Base-by-base conservation (phyloP, 2,113 vertebrate species). In the Poecilia latipinna region DNA sequence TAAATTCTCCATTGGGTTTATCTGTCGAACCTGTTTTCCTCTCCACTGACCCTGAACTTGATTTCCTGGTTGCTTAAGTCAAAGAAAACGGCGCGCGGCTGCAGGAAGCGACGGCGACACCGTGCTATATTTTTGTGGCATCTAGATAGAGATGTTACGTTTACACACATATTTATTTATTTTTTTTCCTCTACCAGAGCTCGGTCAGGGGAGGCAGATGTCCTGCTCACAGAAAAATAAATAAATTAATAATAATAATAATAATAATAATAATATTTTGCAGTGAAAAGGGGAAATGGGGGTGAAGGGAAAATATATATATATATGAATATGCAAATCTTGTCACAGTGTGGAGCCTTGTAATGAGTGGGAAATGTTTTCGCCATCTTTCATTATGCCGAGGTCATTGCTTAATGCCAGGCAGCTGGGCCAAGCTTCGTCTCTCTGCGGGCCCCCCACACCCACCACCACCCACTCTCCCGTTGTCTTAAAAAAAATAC, bases 301-400 rank as follows among this genome's bases (percentile, higher is more conserved):
- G 70, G 68, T 57, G 71, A 76, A 68, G 79, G 73, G 70, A 62
- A 26, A 26, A 26, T 26, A 26, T 26, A 26, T 26, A 92, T 95
- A 96, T 96, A 92, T 95, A 96, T 96, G 94, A 95, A 95, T 98
- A 98, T 98, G 97, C 96, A 98, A 98, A 98, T 97, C 93, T 92
- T 95, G 95, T 97, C 96, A 96, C 96, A 95, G 95, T 93, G 93
- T 93, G 93, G 95, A 96, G 94, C 95, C 95, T 96, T 65, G 90
- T 97, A 97, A 97, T 97, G 95, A 96, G 94, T 95, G 94, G 95
- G 96, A 96, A 96, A 96, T 95, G 94, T 94, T 96, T 94, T 91
- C 90, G 89, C 90, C 95, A 95, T 96, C 96, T 97, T 98, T 97
- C 96, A 97, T 96, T 94, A 93, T 93, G 93, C 95, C 94, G 94